Evolutionary conservation across 2,113 vertebrate genomes (phyloP).

Genomic region (Nettapus auritus): DNA sequence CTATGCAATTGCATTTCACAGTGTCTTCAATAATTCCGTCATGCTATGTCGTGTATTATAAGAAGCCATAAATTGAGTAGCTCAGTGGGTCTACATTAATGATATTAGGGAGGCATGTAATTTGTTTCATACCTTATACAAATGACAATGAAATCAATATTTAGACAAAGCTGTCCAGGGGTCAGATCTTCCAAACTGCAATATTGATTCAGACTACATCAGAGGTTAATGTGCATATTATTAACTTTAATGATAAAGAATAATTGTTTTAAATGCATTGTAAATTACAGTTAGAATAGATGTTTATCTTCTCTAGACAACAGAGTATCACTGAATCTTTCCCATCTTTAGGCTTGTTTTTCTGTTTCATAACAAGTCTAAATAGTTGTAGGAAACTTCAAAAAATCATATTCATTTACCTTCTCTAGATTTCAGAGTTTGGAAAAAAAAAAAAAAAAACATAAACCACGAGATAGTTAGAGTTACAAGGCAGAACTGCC

Average conservation of each 20-base stretch:
- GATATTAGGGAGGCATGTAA: slow-evolving; percentile 83
- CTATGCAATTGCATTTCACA: slow-evolving; percentile 47
- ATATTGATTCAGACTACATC: slow-evolving; percentile 84
- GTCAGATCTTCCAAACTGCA: slow-evolving; percentile 81
- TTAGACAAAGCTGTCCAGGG: slow-evolving; percentile 83
- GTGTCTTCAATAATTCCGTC: slow-evolving; percentile 54
- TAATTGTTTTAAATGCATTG: slow-evolving; percentile 74
- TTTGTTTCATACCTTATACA: slow-evolving; percentile 88
- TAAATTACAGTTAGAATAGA: slow-evolving; percentile 52
- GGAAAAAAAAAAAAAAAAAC: background rate
- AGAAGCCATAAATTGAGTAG: slow-evolving; percentile 69
- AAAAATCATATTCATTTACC: background rate
- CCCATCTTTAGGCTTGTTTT: slow-evolving; percentile 26
- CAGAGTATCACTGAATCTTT: slow-evolving; percentile 41
- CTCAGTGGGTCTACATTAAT: slow-evolving; percentile 77
- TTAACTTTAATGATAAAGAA: slow-evolving; percentile 77
- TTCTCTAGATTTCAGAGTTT: background rate
- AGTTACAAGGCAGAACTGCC: background rate
- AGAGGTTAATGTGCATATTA: slow-evolving; percentile 86
- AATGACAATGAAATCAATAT: slow-evolving; percentile 93
- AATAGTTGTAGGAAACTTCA: background rate
- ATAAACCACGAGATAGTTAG: background rate
- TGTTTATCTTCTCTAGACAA: slow-evolving; percentile 61
- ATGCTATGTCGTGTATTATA: slow-evolving; percentile 49
- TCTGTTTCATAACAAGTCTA: background rate